Base-by-base conservation (phyloP, 2,888 invertebrate species). In the Antitype chi region DNA sequence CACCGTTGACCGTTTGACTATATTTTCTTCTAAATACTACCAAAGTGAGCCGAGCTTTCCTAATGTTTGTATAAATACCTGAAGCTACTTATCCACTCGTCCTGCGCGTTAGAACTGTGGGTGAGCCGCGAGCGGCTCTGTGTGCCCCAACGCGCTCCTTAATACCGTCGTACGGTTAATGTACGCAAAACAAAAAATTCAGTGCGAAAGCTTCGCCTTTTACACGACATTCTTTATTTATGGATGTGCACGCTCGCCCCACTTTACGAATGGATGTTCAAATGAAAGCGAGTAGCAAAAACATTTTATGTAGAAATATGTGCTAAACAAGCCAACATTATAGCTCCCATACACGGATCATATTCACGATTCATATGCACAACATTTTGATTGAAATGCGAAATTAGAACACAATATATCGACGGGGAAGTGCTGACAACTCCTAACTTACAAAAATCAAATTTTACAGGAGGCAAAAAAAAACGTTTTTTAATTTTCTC, bases 151-250 rank as follows among this genome's bases (percentile, higher is more conserved):
- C 83, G 83, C 69, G 80, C 73, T 78, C 59, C 78, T 78, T 86
- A 78, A 78, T 73, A 76, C 69, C 78, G 57, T 73, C 76, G 86
- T 83, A 86, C 83, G 76, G 85, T 88, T 90, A 89, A 91, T 87
- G 81, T 90, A 89, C 88, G 89, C 89, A 91, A 90, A 91, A 89
- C 90, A 88, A 90, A 89, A 91, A 90, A 89, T 87, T 87, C 88
- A 81, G 86, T 88, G 89, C 84, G 89, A 90, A 90, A 89, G 89
- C 90, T 84, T 84, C 86, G 83, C 90, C 88, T 90, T 90, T 91
- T 90, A 91, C 91, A 91, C 88, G 92, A 90, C 92, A 93, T 94
- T 91, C 88, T 88, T 92, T 93, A 94, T 94, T 94, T 92, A 94
- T 92, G 91, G 87, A 82, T 85, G 87, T 89, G 87, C 92, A 91